Conservation (phyloP, 2,113 vertebrate genomes). For the Origma solitaria region DNA sequence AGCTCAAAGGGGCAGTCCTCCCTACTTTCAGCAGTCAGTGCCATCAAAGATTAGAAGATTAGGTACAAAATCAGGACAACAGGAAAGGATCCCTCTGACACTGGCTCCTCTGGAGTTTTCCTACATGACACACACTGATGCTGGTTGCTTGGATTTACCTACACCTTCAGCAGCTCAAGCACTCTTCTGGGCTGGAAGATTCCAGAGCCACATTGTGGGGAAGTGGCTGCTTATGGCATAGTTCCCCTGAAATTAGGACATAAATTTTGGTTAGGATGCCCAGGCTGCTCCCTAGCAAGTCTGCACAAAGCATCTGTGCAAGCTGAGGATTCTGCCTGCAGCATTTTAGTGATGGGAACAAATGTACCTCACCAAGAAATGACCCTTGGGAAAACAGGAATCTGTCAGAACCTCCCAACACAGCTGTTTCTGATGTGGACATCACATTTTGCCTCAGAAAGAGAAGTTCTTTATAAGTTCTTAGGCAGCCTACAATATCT, state of each 20-base stretch:
- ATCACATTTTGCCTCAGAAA: slow-evolving; percentile 18
- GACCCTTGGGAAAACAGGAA: not conserved
- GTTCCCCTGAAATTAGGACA: not conserved
- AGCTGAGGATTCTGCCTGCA: slow-evolving; percentile 13
- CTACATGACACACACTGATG: not conserved
- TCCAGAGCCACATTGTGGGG: not conserved
- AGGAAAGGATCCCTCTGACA: not conserved
- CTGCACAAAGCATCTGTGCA: not conserved
- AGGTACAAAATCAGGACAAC: not conserved
- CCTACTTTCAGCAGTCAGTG: not conserved
- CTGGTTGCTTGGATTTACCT: not conserved
- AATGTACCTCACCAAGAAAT: slow-evolving; percentile 17
- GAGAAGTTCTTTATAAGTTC: not conserved
- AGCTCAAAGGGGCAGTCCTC: not conserved
- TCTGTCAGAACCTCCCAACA: not conserved
- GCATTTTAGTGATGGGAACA: slow-evolving; percentile 17
- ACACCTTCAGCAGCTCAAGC: not conserved
- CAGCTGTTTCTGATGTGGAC: not conserved
- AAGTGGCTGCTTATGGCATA: not conserved
- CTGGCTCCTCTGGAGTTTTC: not conserved
- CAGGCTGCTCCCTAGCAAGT: not conserved
- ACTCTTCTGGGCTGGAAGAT: not conserved
- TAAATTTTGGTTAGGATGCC: not conserved
- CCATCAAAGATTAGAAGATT: not conserved
- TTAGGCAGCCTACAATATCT: not conserved